Evolutionary conservation across 2,888 invertebrate species (phyloP).

Genomic region (Panopea generosa): DNA sequence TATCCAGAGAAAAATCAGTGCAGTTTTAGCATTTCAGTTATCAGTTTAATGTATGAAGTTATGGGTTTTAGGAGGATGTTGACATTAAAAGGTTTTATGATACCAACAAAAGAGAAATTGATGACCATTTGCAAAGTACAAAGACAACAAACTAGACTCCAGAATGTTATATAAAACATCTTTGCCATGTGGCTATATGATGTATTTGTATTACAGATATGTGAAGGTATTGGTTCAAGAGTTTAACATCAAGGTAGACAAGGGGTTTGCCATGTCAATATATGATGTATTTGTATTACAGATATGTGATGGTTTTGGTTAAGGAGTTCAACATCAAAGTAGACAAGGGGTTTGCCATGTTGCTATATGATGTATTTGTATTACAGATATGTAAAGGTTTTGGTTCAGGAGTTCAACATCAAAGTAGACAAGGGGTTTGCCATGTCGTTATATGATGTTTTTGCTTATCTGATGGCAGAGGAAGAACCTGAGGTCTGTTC

Average conservation of each 20-base stretch:
- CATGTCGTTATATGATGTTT: constrained; percentile 88
- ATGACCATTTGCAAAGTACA: too few relatives aligned
- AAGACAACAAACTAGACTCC: too few relatives aligned
- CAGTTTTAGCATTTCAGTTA: too few relatives aligned
- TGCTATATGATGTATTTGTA: constrained; percentile 88
- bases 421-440: constrained; percentile 90
- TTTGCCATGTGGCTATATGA: too few relatives aligned
- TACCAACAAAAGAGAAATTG: too few relatives aligned
- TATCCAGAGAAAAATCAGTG: too few relatives aligned
- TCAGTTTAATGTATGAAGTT: too few relatives aligned
- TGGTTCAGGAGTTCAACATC: constrained; percentile 89
- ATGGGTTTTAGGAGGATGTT: too few relatives aligned
- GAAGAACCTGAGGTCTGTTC: constrained; percentile 85
- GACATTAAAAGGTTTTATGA: too few relatives aligned
- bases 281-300: too few relatives aligned
- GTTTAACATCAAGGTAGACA: constrained; percentile 90
- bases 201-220: constrained; percentile 86
- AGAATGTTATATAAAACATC: too few relatives aligned
- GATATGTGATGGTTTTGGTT: constrained; percentile 88
- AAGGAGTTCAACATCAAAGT: constrained; percentile 90
- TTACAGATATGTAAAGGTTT: constrained; percentile 87
- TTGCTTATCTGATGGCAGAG: constrained; percentile 88
- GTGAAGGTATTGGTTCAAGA: constrained; percentile 89
- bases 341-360: constrained; percentile 89
- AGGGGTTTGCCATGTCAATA: too few relatives aligned